Evolutionary conservation across 23 tunicate genomes (phyloP), one percentile per base, ranked within the genome.

Genomic region (Styela plicata): DNA sequence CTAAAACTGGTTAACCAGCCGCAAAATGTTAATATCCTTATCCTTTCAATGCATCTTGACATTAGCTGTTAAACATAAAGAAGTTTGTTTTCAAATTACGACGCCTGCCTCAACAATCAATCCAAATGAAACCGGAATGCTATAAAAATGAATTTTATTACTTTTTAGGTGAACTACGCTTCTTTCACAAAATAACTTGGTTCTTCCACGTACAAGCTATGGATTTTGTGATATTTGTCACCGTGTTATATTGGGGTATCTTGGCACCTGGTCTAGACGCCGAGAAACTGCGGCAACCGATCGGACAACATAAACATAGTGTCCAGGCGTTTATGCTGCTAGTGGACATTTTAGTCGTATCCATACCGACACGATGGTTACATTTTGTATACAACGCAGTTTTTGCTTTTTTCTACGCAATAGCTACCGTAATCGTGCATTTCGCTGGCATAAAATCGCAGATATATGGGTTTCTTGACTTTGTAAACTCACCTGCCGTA

Each of bases 361-460:
- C 81, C 5, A 44, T 76, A 21, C 81, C 64, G 2, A 36, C 52
- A 24, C 81, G 81, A 21, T 76, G 81, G 81, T 7, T 76, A 29
- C 81, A 76, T 22, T 52, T 76, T 23, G 66, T 76, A 7, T 76
- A 76, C 31, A 24, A 18, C 44, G 21, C 21, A 22, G 2, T 76
- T 0, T 33, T 76, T 0, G 81, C 64, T 21, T 44, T 76, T 21
- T 36, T 44, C 24, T 76, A 76, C n/a, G 27, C 81, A 29, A 37
- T 76, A 18, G 21, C 37, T 23, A 24, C 66, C 0, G 64, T 53
- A 13, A 76, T 76, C 64, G 66, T 76, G 65, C 81, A 76, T 44
- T 76, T 52, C 66, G 81, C 81, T 25, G 66, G 64, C 0, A 57
- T 76, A 2, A 76, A 53, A 21, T 76, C 81, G 16, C 64, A 23